These are phyloP conservation scores for Kryptolebias ocellatus DNA, from an alignment of 2,797 vertebrate genomes.

Conservation along the genomic window DNA sequence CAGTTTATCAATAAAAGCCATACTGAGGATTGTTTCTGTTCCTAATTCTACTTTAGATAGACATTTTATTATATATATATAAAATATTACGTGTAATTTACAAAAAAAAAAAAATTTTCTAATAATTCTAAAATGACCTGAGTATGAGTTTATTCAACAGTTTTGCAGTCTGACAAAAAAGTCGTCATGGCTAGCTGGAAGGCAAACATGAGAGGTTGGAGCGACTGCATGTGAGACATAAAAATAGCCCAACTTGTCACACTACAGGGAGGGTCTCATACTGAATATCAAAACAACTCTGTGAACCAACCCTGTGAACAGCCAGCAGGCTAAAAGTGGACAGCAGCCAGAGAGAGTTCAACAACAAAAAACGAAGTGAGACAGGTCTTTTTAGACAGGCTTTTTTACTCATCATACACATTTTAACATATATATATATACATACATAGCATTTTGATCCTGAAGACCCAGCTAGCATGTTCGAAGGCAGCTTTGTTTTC, in stretches of 20 bases:
- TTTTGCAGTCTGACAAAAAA: slow-evolving; percentile 31
- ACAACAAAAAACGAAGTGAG: slow-evolving; percentile 38
- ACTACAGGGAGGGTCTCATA: slow-evolving; percentile 69
- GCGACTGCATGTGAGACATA: slow-evolving; percentile 71
- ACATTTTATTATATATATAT: too few relatives aligned
- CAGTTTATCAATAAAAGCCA: not conserved
- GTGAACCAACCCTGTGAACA: slow-evolving; percentile 52
- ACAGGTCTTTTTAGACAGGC: slow-evolving; percentile 21
- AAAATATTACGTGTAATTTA: not conserved
- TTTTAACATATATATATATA: not conserved
- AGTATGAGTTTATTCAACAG: slow-evolving; percentile 9
- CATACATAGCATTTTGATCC: not conserved
- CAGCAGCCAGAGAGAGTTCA: slow-evolving; percentile 46
- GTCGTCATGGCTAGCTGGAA: slow-evolving; percentile 31
- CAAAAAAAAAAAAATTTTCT: not conserved
- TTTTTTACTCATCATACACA: slow-evolving; percentile 23
- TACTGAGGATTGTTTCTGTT: not conserved
- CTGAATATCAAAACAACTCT: slow-evolving; percentile 81
- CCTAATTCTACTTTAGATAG: not conserved
- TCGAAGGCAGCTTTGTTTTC: slow-evolving; percentile 73
- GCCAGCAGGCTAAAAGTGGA: slow-evolving; percentile 60
- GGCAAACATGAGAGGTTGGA: slow-evolving; percentile 58
- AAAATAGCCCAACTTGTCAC: slow-evolving; percentile 81
- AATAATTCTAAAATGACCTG: too few relatives aligned
- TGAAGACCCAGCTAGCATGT: slow-evolving; percentile 55